Base-by-base conservation (phyloP, 2,113 vertebrate species). In the Cyprinodon brontotheroides region DNA sequence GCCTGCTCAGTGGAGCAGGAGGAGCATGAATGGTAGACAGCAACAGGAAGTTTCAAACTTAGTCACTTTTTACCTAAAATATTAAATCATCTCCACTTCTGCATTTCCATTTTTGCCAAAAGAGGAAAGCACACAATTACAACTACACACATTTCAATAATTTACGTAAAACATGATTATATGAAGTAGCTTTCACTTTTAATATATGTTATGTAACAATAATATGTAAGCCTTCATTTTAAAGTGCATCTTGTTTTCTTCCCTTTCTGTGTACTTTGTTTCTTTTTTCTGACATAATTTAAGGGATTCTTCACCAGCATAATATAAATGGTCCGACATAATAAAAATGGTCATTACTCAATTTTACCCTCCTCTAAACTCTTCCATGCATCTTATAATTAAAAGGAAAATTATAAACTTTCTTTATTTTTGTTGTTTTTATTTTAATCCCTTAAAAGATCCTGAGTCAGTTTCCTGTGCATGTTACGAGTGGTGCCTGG, bases 391-490 rank as follows among this genome's bases (percentile, higher is more conserved):
- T 67, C 72, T 41, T 77, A 64, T 47, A 75, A 62, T 36, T 81
- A 68, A 78, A 12, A 29, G 72, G 48, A 77, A 91, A 74, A 85
- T 69, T 72, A 62, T 4, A 22, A 47, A n/a, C 65, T 40, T 4
- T 57, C 8, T 20, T 17, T 17, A 37, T 68, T 50, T 12, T 29
- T 22, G 20, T 3, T 63, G 15, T 15, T 38, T 36, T 39, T 38
- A 7, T 29, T 14, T 66, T 15, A 29, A 41, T 12, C 13, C 13
- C 17, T 20, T 22, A 68, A 78, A 38, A 47, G 81, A 53, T 60
- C 66, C 57, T 86, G 86, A 89, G 53, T 87, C 82, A 76, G 70
- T 64, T 87, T 90, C 75, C 82, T 45, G 59, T 81, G 61, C n/a
- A 22, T 70, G 60, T 36, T 50, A 72, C 74, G 62, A 73, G 40